phyloP scores from a whole-genome alignment of 2,797 vertebrate genomes.

The Molossus molossus region DNA sequence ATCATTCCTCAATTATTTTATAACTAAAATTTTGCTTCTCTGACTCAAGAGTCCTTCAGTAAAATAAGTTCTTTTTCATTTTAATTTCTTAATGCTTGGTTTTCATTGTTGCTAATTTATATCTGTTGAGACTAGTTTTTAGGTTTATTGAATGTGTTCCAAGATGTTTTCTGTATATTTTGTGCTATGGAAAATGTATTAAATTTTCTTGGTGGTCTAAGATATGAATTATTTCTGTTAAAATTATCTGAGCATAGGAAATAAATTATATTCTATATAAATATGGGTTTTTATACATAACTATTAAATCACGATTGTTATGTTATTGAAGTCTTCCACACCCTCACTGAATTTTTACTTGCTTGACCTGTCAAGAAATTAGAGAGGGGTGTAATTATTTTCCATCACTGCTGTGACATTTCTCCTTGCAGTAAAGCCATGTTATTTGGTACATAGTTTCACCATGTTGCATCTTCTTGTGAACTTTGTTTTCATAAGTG shows the following conservation, averaged over 20 bases:
- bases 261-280: slow-evolving; percentile 15
- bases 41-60: background rate
- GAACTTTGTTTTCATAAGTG: slow-evolving; percentile 19
- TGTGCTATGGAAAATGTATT: slow-evolving; percentile 43
- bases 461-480: background rate
- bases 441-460: background rate
- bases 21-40: slow-evolving; percentile 45
- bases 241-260: slow-evolving; percentile 43
- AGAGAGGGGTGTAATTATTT: background rate
- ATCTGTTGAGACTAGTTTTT: slow-evolving; percentile 42
- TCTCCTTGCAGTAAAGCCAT: slow-evolving; percentile 19
- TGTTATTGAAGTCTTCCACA: background rate
- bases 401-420: background rate
- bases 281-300: background rate
- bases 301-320: slow-evolving; percentile 12
- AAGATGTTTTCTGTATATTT: slow-evolving; percentile 3
- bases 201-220: slow-evolving; percentile 1
- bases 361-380: slow-evolving; percentile 25
- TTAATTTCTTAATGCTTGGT: slow-evolving; percentile 42
- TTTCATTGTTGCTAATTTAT: slow-evolving; percentile 25
- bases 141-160: background rate
- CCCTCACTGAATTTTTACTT: slow-evolving; percentile 17
- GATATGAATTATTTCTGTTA: slow-evolving; percentile 33
- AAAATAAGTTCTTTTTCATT: slow-evolving; percentile 61
- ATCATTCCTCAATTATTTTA: slow-evolving; percentile 13